phyloP scores from a whole-genome alignment of 2,888 invertebrate species.

The Ligdia adustata region DNA sequence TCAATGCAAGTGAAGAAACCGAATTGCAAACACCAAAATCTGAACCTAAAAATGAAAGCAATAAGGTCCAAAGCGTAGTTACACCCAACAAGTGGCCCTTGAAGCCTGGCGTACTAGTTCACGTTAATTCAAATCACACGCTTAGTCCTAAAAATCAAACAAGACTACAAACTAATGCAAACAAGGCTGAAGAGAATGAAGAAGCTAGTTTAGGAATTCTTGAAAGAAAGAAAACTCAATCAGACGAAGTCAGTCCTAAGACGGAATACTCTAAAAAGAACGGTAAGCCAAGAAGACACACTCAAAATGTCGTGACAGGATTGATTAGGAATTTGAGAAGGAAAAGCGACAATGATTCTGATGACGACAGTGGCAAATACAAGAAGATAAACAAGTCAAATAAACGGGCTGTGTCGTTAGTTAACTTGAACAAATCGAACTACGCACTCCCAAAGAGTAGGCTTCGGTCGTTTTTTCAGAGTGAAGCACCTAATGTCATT shows the following conservation, averaged over 20 bases:
- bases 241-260: slow-evolving; percentile 47
- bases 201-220: slow-evolving; percentile 68
- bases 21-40: slow-evolving; percentile 52
- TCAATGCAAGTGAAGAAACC: slow-evolving; percentile 47
- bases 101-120: slow-evolving; percentile 94
- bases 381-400: slow-evolving; percentile 78
- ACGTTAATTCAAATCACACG: slow-evolving; percentile 93
- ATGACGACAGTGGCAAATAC: slow-evolving; percentile 76
- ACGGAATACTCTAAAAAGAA: slow-evolving; percentile 70
- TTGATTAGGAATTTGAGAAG: slow-evolving; percentile 67
- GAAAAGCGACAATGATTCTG: slow-evolving; percentile 67
- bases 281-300: slow-evolving; percentile 61
- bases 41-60: slow-evolving; percentile 52
- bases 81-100: slow-evolving; percentile 92
- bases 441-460: slow-evolving; percentile 66
- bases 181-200: slow-evolving; percentile 46
- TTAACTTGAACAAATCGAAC: slow-evolving; percentile 66
- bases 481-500: slow-evolving; percentile 75
- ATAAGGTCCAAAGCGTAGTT: slow-evolving; percentile 61
- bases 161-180: slow-evolving; percentile 56
- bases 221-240: slow-evolving; percentile 62
- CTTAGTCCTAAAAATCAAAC: slow-evolving; percentile 83
- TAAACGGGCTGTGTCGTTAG: slow-evolving; percentile 71
- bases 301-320: slow-evolving; percentile 65
- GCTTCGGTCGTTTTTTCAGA: slow-evolving; percentile 74